Evolutionary conservation across 2,113 vertebrate genomes (phyloP).

Genomic region (Cnemophilus loriae): DNA sequence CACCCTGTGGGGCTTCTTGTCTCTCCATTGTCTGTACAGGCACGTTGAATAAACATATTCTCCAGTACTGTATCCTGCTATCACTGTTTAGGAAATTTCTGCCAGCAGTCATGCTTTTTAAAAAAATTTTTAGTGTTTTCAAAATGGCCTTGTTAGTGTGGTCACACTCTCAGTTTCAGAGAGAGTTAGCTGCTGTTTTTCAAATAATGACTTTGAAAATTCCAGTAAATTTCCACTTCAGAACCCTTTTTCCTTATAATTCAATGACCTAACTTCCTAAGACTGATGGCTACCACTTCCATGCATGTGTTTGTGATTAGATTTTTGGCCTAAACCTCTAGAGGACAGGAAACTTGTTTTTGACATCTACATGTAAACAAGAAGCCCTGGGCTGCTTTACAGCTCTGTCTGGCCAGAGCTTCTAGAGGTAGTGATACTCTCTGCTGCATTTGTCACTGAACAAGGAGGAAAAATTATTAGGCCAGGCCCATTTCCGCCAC

Average conservation of each 20-base stretch:
- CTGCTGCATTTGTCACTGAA: not conserved
- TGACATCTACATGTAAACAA: slow-evolving; percentile 49
- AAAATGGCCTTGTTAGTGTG: not conserved
- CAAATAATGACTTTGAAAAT: slow-evolving; percentile 13
- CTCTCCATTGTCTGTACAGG: not conserved
- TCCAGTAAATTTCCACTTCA: not conserved
- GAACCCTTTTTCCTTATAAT: not conserved
- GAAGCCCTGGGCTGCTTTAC: not conserved
- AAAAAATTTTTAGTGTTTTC: not conserved
- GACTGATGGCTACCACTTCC: slow-evolving; percentile 19
- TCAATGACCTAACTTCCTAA: slow-evolving; percentile 43
- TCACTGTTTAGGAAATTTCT: not conserved
- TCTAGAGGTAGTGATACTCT: not conserved
- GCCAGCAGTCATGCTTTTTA: not conserved
- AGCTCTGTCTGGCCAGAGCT: not conserved
- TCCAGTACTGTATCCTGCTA: not conserved
- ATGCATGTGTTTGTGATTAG: slow-evolving; percentile 25
- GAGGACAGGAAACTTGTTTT: slow-evolving; percentile 44
- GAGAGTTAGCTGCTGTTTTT: not conserved
- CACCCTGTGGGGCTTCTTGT: not conserved
- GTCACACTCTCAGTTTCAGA: not conserved
- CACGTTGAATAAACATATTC: not conserved
- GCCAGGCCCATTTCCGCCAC: not conserved
- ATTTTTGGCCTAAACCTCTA: slow-evolving; percentile 19
- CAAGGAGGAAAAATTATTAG: not conserved